A percentile compares a stretch with the other conserved stretches of the same genome.
Conservation (phyloP, 2,888 invertebrate genomes). For the Asteroscopus sphinx region DNA sequence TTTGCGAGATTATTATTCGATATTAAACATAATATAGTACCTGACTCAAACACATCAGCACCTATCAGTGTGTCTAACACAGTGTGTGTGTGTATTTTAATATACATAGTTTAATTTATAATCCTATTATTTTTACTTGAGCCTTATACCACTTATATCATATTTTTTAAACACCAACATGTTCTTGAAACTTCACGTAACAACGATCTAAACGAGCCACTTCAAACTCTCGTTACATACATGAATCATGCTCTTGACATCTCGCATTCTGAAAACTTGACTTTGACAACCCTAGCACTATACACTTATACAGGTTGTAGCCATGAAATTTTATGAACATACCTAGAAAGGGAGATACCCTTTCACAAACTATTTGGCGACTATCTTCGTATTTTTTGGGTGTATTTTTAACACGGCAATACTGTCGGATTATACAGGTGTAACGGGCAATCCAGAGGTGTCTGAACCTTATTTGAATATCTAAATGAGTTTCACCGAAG, state of each 20-base stretch:
- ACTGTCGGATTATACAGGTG: slow-evolving; percentile 32
- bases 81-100: too few species aligned
- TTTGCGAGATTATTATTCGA: too few species aligned
- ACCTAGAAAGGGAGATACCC: slow-evolving; percentile 17
- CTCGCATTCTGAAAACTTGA: slow-evolving; percentile 13
- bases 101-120: too few species aligned
- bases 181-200: neutral
- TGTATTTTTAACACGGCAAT: slow-evolving; percentile 39
- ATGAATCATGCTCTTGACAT: slow-evolving; percentile 9
- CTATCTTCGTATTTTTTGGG: slow-evolving; percentile 26
- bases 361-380: slow-evolving; percentile 45
- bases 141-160: too few species aligned
- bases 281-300: slow-evolving; percentile 43
- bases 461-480: slow-evolving; percentile 41
- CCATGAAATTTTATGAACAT: slow-evolving; percentile 52
- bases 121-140: too few species aligned
- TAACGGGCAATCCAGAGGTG: slow-evolving; percentile 34
- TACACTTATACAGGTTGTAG: slow-evolving; percentile 17
- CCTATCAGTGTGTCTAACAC: too few species aligned
- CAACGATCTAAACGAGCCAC: slow-evolving; percentile 13
- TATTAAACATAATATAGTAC: too few species aligned
- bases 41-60: too few species aligned
- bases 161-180: neutral
- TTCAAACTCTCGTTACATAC: slow-evolving; percentile 13
- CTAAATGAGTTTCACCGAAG: slow-evolving; percentile 23